Evolutionary conservation across 2,113 vertebrate species (phyloP).

Genomic region (Antechinus flavipes): DNA sequence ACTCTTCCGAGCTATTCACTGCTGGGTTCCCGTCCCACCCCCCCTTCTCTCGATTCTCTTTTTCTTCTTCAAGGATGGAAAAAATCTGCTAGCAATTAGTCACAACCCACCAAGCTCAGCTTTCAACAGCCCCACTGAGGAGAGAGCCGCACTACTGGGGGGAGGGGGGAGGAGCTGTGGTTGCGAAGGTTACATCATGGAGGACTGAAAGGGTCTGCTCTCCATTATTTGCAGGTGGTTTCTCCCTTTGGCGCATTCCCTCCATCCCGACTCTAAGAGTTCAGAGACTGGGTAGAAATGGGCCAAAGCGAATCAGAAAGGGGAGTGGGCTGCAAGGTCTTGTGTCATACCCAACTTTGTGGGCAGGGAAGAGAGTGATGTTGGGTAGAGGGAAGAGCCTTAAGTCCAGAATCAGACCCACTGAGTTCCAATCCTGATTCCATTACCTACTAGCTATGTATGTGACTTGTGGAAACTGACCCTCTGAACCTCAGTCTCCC

Average conservation of each 20-base stretch:
- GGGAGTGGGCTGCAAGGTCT: not conserved
- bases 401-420: not conserved
- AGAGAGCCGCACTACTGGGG: conserved; percentile 60
- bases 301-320: not conserved
- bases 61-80: conserved; percentile 79
- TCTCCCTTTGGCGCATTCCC: not conserved
- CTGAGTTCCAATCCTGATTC: not conserved
- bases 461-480: not conserved
- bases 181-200: conserved; percentile 2
- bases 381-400: not conserved
- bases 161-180: conserved; percentile 47
- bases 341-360: not conserved
- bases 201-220: not conserved
- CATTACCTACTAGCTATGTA: not conserved
- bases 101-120: conserved; percentile 79
- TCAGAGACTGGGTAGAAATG: not conserved
- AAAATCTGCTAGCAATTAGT: conserved; percentile 85
- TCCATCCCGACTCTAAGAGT: not conserved
- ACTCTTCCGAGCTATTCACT: conserved; percentile 80
- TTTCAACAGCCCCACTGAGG: conserved; percentile 80
- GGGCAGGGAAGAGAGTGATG: not conserved
- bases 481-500: not conserved
- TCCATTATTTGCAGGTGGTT: conserved; percentile 4
- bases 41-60: conserved; percentile 71
- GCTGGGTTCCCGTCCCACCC: conserved; percentile 74